phyloP scores from a whole-genome alignment of 2,888 invertebrate species.

The Trichogramma dendrolimi region DNA sequence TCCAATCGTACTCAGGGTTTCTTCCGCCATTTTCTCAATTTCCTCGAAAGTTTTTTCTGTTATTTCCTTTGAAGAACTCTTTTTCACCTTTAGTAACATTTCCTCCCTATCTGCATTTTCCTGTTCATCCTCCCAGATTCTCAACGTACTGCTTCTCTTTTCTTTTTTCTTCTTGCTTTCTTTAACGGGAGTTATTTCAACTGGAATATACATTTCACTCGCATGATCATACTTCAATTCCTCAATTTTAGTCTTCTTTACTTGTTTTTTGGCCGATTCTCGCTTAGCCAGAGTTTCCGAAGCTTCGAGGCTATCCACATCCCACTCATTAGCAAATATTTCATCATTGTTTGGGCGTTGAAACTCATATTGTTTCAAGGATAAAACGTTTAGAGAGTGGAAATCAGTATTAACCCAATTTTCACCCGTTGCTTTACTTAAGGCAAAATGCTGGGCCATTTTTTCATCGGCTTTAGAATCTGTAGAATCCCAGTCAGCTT shows the following conservation, averaged over 20 bases:
- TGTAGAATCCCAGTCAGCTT: conserved; percentile 37
- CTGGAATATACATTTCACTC: conserved; percentile 46
- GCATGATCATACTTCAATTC: conserved; percentile 44
- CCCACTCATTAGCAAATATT: conserved; percentile 46
- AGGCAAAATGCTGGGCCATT: conserved; percentile 11
- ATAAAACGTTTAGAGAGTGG: conserved; percentile 43
- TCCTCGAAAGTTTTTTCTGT: conserved; percentile 19
- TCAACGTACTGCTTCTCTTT: conserved; percentile 39
- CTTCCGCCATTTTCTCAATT: conserved; percentile 4
- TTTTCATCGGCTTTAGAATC: conserved; percentile 4
- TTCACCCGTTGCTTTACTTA: conserved; percentile 23
- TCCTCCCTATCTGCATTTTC: conserved; percentile 47
- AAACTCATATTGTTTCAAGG: conserved; percentile 44
- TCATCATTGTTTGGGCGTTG: conserved; percentile 34
- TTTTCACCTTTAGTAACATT: conserved; percentile 35
- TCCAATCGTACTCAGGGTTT: not conserved
- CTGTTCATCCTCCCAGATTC: conserved; percentile 50
- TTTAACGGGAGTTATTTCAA: conserved; percentile 37
- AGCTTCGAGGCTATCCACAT: conserved; percentile 48
- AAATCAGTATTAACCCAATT: conserved; percentile 46
- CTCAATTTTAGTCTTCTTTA: conserved; percentile 3
- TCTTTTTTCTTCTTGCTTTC: conserved; percentile 37
- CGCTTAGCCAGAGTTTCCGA: conserved; percentile 29
- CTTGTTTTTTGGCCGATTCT: not conserved
- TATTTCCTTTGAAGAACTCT: conserved; percentile 16